These are phyloP conservation scores for Gadopsis marmoratus DNA, from an alignment of 2,797 vertebrate species.

Conservation along the genomic window DNA sequence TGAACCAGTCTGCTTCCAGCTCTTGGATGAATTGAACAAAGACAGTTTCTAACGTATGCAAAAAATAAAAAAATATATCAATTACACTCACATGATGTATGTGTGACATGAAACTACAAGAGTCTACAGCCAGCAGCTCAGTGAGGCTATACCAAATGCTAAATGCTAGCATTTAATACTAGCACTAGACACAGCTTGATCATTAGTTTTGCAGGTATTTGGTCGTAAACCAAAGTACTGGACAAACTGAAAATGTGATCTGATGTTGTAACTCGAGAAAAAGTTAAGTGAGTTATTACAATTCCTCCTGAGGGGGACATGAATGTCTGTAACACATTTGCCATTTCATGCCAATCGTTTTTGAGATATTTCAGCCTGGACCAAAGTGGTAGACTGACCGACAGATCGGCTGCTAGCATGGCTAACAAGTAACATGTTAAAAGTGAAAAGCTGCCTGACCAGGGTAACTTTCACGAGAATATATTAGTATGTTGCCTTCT, in stretches of 20 bases:
- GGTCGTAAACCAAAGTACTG: too few species aligned
- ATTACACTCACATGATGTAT: neutral
- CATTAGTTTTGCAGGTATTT: neutral
- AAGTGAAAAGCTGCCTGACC: neutral
- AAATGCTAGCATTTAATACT: neutral
- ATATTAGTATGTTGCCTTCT: neutral
- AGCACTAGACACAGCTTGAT: neutral
- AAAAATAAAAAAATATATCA: neutral
- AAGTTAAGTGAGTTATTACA: too few species aligned
- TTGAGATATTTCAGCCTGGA: too few species aligned
- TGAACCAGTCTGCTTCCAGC: conserved; percentile 1
- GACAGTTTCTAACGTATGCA: rapidly evolving
- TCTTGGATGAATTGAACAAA: conserved; percentile 5
- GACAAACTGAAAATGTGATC: too few species aligned
- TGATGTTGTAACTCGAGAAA: neutral
- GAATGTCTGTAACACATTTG: neutral
- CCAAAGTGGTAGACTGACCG: neutral
- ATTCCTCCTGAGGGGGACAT: neutral
- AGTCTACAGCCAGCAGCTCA: neutral
- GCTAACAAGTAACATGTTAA: neutral
- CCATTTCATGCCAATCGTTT: too few species aligned
- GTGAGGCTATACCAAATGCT: neutral
- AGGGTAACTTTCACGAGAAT: neutral
- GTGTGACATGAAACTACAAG: neutral
- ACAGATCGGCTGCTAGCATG: neutral